These are phyloP conservation scores for Melanerpes formicivorus DNA, from an alignment of 2,113 vertebrate species.

Conservation along the genomic window DNA sequence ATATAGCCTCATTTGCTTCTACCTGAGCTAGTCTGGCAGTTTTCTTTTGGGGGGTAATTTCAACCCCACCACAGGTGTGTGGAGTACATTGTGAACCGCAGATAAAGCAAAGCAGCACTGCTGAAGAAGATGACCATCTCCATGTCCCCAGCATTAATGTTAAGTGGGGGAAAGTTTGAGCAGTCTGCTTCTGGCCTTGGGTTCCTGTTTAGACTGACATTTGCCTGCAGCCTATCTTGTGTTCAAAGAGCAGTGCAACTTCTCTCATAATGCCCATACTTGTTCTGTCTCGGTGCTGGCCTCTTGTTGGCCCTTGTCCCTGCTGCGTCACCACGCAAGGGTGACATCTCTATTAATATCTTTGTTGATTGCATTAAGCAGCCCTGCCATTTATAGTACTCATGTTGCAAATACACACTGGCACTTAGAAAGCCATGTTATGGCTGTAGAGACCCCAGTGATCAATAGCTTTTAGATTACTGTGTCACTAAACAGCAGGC, in stretches of 20 bases:
- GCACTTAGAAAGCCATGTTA: conserved; percentile 19
- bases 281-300: not conserved
- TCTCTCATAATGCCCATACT: not conserved
- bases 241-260: not conserved
- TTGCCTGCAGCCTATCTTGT: not conserved
- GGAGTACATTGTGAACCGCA: not conserved
- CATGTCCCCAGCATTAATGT: not conserved
- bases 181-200: not conserved
- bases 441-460: conserved; percentile 35
- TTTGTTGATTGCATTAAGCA: conserved; percentile 11
- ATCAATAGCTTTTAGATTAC: conserved; percentile 70
- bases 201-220: not conserved
- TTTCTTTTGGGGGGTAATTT: too few species aligned
- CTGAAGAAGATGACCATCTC: not conserved
- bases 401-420: not conserved
- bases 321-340: not conserved
- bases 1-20: too few species aligned
- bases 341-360: not conserved
- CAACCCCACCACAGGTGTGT: not conserved
- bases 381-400: not conserved
- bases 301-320: not conserved
- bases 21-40: too few species aligned
- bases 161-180: accelerated
- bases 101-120: not conserved
- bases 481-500: conserved; percentile 44